A percentile compares a stretch with the other conserved stretches of the same genome.
These are phyloP conservation scores for Sminthurides bifidus DNA, from an alignment of 1,140 invertebrate genomes.

Conservation along the genomic window DNA sequence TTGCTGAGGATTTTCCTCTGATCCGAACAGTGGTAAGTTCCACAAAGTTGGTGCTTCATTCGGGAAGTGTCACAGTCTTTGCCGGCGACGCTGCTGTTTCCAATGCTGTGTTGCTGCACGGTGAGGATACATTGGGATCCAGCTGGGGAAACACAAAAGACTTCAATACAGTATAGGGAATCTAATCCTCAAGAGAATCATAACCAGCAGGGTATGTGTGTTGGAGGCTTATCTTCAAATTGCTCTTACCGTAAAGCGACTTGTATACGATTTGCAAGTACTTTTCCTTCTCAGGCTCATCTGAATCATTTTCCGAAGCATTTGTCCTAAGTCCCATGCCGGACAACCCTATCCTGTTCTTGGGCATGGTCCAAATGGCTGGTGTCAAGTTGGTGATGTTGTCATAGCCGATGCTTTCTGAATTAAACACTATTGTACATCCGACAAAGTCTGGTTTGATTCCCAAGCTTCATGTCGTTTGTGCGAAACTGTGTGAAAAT, in stretches of 20 bases:
- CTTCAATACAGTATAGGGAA: not conserved
- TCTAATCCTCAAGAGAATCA: not conserved
- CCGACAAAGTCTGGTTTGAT: not conserved
- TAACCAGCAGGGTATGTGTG: not conserved
- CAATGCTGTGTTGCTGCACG: not conserved
- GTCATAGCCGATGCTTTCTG: not conserved
- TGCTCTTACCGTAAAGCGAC: not conserved
- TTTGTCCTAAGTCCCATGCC: too few species aligned
- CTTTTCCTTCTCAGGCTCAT: not conserved
- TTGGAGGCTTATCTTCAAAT: not conserved
- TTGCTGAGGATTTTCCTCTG: not conserved
- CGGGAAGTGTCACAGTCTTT: not conserved
- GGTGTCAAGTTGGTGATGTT: not conserved
- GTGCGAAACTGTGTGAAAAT: not conserved
- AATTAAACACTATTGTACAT: constrained; percentile 2
- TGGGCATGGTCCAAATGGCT: not conserved
- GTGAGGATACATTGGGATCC: not conserved
- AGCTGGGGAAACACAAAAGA: not conserved
- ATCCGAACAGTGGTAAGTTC: not conserved
- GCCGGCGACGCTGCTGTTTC: not conserved
- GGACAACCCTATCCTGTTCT: not conserved
- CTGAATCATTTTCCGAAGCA: not conserved
- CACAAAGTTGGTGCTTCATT: constrained; percentile 5
- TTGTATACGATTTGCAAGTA: not conserved
- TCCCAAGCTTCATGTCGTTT: not conserved